Evolutionary conservation across 2,113 vertebrate species (phyloP).

Genomic region (Noctilio leporinus): DNA sequence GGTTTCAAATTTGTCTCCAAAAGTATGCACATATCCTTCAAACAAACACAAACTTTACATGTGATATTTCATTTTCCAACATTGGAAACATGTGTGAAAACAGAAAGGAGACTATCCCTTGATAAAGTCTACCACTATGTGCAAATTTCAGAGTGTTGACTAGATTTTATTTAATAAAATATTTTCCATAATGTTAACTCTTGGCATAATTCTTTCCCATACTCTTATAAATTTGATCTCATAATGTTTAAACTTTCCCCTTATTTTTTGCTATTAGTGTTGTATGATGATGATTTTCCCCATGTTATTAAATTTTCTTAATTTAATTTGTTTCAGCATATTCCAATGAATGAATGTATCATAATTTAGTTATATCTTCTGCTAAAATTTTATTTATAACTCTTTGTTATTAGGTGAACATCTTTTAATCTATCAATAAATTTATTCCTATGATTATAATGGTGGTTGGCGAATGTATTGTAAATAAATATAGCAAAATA

Average conservation of each 20-base stretch:
- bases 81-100: neutral
- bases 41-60: neutral
- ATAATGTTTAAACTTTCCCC: neutral
- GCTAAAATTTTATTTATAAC: neutral
- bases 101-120: neutral
- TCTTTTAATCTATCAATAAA: neutral
- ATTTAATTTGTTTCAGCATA: neutral
- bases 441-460: neutral
- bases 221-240: neutral
- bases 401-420: neutral
- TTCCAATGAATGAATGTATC: neutral
- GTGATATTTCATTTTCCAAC: neutral
- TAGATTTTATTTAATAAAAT: neutral
- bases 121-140: neutral
- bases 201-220: neutral
- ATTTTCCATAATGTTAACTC: neutral
- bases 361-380: neutral
- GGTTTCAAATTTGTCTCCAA: neutral
- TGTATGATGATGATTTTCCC: neutral
- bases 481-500: neutral
- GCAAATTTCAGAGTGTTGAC: neutral
- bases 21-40: neutral
- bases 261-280: neutral
- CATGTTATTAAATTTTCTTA: neutral
- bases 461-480: neutral